Percentiles rank a stretch among this genome's conserved stretches.
phyloP scores from a whole-genome alignment of 2,797 vertebrate species.

The Hirundo rustica region DNA sequence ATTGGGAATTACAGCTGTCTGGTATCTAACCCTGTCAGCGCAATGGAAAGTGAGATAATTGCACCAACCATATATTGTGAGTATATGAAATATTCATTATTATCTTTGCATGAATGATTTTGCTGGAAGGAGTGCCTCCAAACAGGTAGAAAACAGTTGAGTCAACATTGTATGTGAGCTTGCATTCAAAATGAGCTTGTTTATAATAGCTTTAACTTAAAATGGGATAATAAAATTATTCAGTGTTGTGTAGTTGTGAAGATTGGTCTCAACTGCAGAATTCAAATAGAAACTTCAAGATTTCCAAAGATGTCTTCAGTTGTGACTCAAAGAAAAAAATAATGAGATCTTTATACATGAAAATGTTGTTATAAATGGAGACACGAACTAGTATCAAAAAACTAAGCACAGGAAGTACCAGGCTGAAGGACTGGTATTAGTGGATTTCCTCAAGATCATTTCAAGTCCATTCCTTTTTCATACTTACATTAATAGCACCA shows the following conservation, averaged over 20 bases:
- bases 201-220: not conserved
- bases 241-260: not conserved
- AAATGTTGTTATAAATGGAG: not conserved
- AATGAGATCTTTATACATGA: not conserved
- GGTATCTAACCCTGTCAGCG: slow-evolving; percentile 85
- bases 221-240: not conserved
- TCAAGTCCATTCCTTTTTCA: not conserved
- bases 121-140: not conserved
- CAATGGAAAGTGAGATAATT: slow-evolving; percentile 74
- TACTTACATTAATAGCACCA: not conserved
- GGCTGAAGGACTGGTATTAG: not conserved
- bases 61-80: slow-evolving; percentile 91
- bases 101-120: not conserved
- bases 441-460: not conserved
- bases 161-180: not conserved
- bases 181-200: not conserved
- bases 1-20: slow-evolving; percentile 87
- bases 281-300: not conserved
- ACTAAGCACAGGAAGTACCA: not conserved
- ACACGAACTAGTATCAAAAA: not conserved
- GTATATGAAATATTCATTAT: slow-evolving; percentile 73
- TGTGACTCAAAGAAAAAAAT: not conserved
- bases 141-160: not conserved
- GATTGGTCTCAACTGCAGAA: not conserved
- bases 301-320: not conserved